phyloP scores from a whole-genome alignment of 2,113 vertebrate genomes.

The Trematocara variabile region DNA sequence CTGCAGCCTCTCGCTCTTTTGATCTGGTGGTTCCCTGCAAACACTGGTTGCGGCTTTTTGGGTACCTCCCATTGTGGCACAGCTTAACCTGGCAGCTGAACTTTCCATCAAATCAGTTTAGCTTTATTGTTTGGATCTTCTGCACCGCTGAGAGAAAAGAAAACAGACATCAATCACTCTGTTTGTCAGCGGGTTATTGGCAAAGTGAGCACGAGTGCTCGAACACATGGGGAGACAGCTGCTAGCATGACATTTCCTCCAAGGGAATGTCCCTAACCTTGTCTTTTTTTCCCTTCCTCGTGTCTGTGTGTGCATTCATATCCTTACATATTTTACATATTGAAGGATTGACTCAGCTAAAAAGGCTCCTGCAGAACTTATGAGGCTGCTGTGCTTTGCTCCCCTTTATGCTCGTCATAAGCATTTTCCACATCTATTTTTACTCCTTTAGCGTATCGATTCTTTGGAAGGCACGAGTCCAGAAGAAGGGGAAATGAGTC shows the following conservation, averaged over 20 bases:
- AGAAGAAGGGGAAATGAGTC: background rate
- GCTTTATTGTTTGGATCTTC: conserved; percentile 9
- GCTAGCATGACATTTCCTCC: background rate
- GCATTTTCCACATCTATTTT: background rate
- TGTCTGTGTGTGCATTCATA: background rate
- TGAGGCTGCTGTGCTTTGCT: conserved; percentile 7
- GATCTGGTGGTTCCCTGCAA: background rate
- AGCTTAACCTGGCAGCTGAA: conserved; percentile 22
- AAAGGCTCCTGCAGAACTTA: conserved; percentile 22
- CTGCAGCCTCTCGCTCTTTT: background rate
- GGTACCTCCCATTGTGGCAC: background rate
- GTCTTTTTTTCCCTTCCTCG: background rate
- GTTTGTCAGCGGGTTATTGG: background rate
- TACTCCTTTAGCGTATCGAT: background rate
- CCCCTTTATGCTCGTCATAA: conserved; percentile 3
- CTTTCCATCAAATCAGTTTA: conserved; percentile 16
- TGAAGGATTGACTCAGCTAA: conserved; percentile 34
- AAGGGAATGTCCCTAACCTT: background rate
- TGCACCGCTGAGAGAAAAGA: background rate
- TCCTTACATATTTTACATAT: background rate
- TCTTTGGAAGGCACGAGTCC: background rate
- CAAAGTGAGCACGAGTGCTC: background rate
- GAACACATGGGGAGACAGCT: background rate
- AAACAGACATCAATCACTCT: conserved; percentile 15
- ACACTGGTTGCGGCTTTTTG: background rate